Conservation (phyloP, 2,113 vertebrate genomes). For the Galbula dea region DNA sequence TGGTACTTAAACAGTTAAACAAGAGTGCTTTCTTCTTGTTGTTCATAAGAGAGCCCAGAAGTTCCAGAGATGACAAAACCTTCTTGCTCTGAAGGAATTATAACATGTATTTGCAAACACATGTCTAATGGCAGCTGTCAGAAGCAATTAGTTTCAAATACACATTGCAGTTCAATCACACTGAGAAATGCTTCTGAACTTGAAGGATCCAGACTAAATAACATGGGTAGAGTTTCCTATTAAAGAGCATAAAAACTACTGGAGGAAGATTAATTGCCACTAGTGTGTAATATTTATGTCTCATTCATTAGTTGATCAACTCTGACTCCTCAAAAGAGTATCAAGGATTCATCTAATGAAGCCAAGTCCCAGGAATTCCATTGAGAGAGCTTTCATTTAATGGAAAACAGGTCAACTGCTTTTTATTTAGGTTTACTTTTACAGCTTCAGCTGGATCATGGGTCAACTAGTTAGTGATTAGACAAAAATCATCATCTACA, state of each 20-base stretch:
- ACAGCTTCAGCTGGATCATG: background rate
- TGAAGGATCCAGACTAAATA: constrained; percentile 21
- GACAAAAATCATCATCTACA: background rate
- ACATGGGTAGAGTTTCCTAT: background rate
- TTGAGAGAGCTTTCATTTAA: background rate
- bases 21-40: background rate
- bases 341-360: background rate
- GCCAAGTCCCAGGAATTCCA: background rate
- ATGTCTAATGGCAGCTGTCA: constrained; percentile 38
- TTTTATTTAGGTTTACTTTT: background rate
- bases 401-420: background rate
- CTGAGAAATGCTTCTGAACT: constrained; percentile 39
- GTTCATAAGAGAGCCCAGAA: background rate
- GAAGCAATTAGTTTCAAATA: constrained; percentile 53
- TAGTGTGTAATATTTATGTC: background rate
- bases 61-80: background rate
- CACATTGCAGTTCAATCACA: constrained; percentile 43
- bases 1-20: background rate
- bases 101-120: constrained; percentile 33
- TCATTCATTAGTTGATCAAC: constrained; percentile 11
- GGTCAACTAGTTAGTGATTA: background rate
- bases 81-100: background rate
- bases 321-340: background rate
- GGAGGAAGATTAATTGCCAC: constrained; percentile 17
- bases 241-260: constrained; percentile 4